Evolutionary conservation across 2,888 invertebrate species (phyloP), one percentile per base, ranked within the genome.

Genomic region (Xestia xanthographa): DNA sequence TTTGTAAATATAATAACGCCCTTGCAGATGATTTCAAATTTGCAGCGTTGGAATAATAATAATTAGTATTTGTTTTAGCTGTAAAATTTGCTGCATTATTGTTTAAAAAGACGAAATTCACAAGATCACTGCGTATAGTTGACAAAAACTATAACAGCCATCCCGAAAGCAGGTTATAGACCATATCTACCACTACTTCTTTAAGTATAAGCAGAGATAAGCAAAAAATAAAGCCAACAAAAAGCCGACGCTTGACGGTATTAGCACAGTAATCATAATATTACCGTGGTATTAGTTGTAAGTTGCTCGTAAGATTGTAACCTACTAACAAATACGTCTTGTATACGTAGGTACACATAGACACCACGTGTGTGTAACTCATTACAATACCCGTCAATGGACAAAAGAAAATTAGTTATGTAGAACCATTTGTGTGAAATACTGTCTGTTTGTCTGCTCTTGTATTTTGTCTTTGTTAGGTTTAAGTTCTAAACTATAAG

Each of bases 351-450:
- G 38, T 71, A n/a, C 50, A n/a, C 41, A 62, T n/a, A 38, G 17
- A 34, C 5, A 26, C 66, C 80, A 62, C 68, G 72, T 63, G 58
- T 66, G 58, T 58, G 45, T 43, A 66, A 62, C 71, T 62, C 53
- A 63, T 83, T 70, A 83, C 45, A 68, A 68, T 79, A 68, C 43
- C 68, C 84, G 70, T 79, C 80, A 79, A 74, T 62, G 67, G 29
- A 83, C 74, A 79, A 82, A 82, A 82, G 80, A 48, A 79, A 66
- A 71, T 79, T 56, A 0, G 50, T 26, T 58, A 75, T 75, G 65
- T 50, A 17, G 56, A 75, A 66, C 66, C 72, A 62, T 71, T 50
- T 69, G 43, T 53, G 12, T 17, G 38, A 60, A 79, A 71, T 74
- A 56, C 38, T 56, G 48, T 26, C 20, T 14, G 48, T 45, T 62